Base-by-base conservation (phyloP, 2,113 vertebrate species). In the Nibea coibor region DNA sequence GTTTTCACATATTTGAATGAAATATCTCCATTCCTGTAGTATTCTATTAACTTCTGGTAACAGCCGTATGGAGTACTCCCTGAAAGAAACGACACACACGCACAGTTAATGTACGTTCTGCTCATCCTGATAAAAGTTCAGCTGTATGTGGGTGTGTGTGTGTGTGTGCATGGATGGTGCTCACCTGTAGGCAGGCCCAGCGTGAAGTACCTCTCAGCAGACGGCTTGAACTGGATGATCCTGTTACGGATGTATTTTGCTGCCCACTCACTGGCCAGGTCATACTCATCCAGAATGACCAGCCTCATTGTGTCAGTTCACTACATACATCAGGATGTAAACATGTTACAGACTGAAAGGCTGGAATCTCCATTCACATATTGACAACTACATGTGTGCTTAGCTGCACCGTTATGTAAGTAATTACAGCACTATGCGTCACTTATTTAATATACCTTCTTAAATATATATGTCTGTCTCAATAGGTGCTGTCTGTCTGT, bases 171-270 rank as follows among this genome's bases (percentile, higher is more conserved):
- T 16, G 15, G 17, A 6, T 1, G 16, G 4, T 0, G 14, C 73
- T 81, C 39, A 97, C 98, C 98, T 95, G 98, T 99, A 3, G 98
- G 98, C 62, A 99, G 91, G 22, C 98, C 98, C 84, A 99, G 92
- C 0, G 97, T 98, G 88, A 99, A 99, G 67, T 96, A 97, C 48
- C 94, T 95, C 67, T 96, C 95, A 74, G 95, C 94, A 24, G 91
- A 95, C 11, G 98, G 98, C 72, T 95, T 95, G 91, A 98, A 99
- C 51, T 96, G 95, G 90, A 99, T 90, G 88, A 99, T 98, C 80
- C 95, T 93, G 91, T 99, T 99, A 74, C 97, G 95, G 89, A 99
- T 99, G 88, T 99, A 99, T 84, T 98, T 99, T 45, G 98, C 98
- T 77, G 98, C 98, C 98, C 98, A 99, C 87, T 98, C 97, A 65